phyloP scores from a whole-genome alignment of 2,797 vertebrate species.

The Sebastiscus albofasciatus region DNA sequence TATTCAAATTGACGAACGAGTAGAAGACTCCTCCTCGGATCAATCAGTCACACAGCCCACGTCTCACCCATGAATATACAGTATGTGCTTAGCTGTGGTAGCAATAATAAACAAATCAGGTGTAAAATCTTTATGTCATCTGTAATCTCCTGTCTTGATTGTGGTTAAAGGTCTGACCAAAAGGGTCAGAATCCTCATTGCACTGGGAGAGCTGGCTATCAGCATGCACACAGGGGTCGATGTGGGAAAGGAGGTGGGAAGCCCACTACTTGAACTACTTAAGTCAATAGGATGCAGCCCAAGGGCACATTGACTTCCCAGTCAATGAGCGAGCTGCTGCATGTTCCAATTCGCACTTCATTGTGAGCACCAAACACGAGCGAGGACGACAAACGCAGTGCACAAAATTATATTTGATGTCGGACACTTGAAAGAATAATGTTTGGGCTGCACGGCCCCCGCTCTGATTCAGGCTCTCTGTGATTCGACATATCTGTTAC shows the following conservation, averaged over 20 bases:
- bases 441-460: constrained; percentile 30
- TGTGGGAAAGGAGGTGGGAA: constrained; percentile 40
- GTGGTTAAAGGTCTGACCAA: constrained; percentile 22
- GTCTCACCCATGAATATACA: neutral
- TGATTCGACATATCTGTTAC: constrained; percentile 61
- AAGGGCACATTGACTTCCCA: constrained; percentile 68
- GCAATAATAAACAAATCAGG: neutral
- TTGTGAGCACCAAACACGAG: constrained; percentile 37
- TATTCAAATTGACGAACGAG: neutral
- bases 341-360: constrained; percentile 35
- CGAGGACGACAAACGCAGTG: constrained; percentile 32
- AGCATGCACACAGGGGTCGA: constrained; percentile 33
- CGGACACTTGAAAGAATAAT: constrained; percentile 54
- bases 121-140: constrained; percentile 11
- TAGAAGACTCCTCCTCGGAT: neutral
- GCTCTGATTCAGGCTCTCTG: constrained; percentile 30
- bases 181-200: constrained; percentile 27
- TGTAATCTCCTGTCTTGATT: neutral
- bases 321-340: constrained; percentile 47
- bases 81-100: neutral
- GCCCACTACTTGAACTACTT: constrained; percentile 49
- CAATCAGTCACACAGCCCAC: neutral
- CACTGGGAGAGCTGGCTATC: constrained; percentile 36
- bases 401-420: constrained; percentile 58
- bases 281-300: constrained; percentile 69